Conservation (phyloP, 1,140 invertebrate genomes). For the Lordiphosa stackelbergi region DNA sequence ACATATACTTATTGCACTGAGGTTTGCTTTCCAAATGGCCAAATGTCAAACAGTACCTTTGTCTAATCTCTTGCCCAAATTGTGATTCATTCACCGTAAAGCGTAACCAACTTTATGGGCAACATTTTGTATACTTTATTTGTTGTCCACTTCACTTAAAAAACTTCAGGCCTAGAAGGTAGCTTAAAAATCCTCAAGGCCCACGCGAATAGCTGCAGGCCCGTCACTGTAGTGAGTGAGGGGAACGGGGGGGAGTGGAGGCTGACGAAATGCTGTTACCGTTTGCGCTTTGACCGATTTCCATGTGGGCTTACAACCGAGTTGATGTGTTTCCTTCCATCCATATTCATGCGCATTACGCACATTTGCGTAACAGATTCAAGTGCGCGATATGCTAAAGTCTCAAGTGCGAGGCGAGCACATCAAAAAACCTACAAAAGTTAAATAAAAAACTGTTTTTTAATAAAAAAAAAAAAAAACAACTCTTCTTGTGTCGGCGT, state of each 20-base stretch:
- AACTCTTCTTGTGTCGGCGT: conserved; percentile 42
- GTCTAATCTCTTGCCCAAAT: conserved; percentile 6
- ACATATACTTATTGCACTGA: no score
- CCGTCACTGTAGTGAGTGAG: no score
- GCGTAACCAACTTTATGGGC: conserved; percentile 46
- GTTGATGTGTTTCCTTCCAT: conserved; percentile 47
- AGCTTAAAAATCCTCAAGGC: conserved; percentile 47
- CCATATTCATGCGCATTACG: conserved; percentile 68
- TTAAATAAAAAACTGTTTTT: conserved; percentile 54
- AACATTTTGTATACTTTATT: conserved; percentile 62
- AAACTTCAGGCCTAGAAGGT: conserved; percentile 25
- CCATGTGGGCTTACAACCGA: conserved; percentile 4
- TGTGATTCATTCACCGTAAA: conserved; percentile 22
- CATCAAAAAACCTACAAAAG: conserved; percentile 24
- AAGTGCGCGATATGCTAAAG: conserved; percentile 63
- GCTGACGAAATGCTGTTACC: conserved; percentile 8
- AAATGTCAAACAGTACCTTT: no score
- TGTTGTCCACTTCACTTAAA: conserved; percentile 56
- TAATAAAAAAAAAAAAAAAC: no score
- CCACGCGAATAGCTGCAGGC: conserved; percentile 6
- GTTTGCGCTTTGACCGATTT: conserved; percentile 5
- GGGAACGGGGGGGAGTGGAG: no score
- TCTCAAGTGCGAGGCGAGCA: conserved; percentile 53
- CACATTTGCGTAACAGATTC: conserved; percentile 74
- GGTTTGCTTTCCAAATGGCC: no score